Evolutionary conservation across 2,888 invertebrate species (phyloP).

Genomic region (Amphipoea oculea): DNA sequence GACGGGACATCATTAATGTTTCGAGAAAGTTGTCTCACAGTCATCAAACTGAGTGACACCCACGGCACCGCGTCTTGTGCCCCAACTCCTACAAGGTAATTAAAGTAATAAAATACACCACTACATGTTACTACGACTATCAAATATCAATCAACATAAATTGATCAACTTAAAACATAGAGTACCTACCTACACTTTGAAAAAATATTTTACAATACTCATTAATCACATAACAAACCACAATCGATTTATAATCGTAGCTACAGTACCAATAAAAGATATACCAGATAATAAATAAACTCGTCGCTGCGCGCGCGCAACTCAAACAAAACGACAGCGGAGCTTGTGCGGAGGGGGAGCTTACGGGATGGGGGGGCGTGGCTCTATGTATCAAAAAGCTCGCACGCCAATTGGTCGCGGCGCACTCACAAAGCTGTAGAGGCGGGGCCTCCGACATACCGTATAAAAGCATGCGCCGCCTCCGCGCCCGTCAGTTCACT

Average conservation of each 20-base stretch:
- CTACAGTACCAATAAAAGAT: slow-evolving; percentile 74
- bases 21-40: slow-evolving; percentile 3
- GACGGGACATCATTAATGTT: background rate
- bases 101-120: slow-evolving; percentile 27
- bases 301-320: slow-evolving; percentile 67
- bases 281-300: slow-evolving; percentile 75
- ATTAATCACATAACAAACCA: slow-evolving; percentile 69
- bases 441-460: slow-evolving; percentile 76
- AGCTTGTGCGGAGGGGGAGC: slow-evolving; percentile 69
- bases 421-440: slow-evolving; percentile 70
- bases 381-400: slow-evolving; percentile 86
- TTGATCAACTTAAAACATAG: slow-evolving; percentile 56
- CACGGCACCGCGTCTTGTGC: background rate
- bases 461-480: slow-evolving; percentile 84
- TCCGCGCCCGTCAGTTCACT: slow-evolving; percentile 87
- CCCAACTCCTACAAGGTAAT: slow-evolving; percentile 32
- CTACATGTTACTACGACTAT: slow-evolving; percentile 38
- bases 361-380: slow-evolving; percentile 75
- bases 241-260: slow-evolving; percentile 77
- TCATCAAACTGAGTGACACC: background rate
- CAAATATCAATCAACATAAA: slow-evolving; percentile 61
- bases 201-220: slow-evolving; percentile 57
- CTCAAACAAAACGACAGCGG: slow-evolving; percentile 66
- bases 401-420: slow-evolving; percentile 75
- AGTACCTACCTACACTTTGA: slow-evolving; percentile 37